Evolutionary conservation across 2,113 vertebrate genomes (phyloP).

Genomic region (Climacteris rufus): DNA sequence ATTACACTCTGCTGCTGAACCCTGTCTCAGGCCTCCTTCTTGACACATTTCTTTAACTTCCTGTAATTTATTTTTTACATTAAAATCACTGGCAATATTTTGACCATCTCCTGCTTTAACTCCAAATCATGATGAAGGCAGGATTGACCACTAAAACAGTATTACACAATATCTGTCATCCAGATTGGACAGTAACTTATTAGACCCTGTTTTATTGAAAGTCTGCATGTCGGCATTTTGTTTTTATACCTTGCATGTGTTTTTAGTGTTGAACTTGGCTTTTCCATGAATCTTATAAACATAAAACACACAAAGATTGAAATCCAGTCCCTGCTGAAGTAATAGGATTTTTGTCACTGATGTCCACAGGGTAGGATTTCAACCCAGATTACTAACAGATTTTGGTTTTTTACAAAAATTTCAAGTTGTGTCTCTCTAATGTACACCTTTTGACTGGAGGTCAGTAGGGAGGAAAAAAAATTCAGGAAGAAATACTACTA

Average conservation of each 20-base stretch:
- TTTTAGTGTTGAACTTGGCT: constrained; percentile 49
- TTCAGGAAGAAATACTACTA: neutral
- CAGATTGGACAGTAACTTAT: constrained; percentile 28
- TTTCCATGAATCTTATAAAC: neutral
- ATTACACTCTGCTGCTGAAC: constrained; percentile 8
- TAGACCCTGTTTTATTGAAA: constrained; percentile 2
- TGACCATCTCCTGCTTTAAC: neutral
- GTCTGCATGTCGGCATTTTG: constrained; percentile 8
- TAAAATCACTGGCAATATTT: constrained; percentile 30
- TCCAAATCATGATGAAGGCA: constrained; percentile 1
- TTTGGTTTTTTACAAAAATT: neutral
- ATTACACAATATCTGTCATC: constrained; percentile 25
- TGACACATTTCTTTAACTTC: constrained; percentile 23
- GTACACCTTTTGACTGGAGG: neutral
- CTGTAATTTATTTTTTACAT: constrained; percentile 28
- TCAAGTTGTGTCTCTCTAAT: neutral
- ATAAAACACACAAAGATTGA: constrained; percentile 21
- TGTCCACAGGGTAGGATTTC: constrained; percentile 8
- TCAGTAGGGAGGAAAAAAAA: neutral
- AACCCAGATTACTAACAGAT: neutral
- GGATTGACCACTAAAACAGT: neutral
- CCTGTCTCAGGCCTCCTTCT: constrained; percentile 14
- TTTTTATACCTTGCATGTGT: constrained; percentile 26
- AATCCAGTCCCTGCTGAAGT: neutral
- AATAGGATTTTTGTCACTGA: constrained; percentile 24